phyloP scores from a whole-genome alignment of 2,888 invertebrate species.

The Reticulitermes lucifugus region DNA sequence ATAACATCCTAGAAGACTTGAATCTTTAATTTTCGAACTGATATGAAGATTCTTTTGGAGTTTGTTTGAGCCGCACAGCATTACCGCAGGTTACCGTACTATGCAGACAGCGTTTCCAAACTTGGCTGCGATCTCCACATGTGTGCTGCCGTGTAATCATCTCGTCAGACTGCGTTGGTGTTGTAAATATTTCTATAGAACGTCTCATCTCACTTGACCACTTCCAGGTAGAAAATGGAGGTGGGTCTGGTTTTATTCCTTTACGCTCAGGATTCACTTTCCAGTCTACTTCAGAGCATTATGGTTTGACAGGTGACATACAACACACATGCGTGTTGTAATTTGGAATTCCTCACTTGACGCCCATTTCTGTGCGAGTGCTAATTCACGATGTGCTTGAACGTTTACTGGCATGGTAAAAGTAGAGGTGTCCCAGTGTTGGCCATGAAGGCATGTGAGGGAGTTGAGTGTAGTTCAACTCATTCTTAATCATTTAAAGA shows the following conservation, averaged over 20 bases:
- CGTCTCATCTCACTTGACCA: slow-evolving; percentile 5
- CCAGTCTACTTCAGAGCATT: neutral
- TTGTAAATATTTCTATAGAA: slow-evolving; percentile 30
- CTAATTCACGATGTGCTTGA: neutral
- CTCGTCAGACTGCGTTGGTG: slow-evolving; percentile 30
- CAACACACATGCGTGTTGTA: neutral
- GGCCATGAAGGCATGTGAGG: no score
- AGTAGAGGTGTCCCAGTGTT: no score
- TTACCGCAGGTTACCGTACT: no score
- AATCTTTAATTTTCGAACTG: no score
- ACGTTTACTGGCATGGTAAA: neutral
- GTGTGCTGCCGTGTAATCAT: neutral
- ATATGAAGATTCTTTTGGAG: no score
- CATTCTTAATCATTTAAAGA: no score
- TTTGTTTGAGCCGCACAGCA: no score
- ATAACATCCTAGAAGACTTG: no score
- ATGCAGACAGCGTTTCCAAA: neutral
- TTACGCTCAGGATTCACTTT: neutral
- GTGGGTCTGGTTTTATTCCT: neutral
- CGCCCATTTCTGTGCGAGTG: neutral
- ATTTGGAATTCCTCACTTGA: neutral
- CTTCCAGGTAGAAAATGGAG: neutral
- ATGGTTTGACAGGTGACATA: neutral
- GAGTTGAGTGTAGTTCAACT: no score
- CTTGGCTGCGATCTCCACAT: neutral